Percentiles rank a stretch among this genome's conserved stretches.
Conservation (phyloP, 2,797 vertebrate genomes). For the Luscinia luscinia region DNA sequence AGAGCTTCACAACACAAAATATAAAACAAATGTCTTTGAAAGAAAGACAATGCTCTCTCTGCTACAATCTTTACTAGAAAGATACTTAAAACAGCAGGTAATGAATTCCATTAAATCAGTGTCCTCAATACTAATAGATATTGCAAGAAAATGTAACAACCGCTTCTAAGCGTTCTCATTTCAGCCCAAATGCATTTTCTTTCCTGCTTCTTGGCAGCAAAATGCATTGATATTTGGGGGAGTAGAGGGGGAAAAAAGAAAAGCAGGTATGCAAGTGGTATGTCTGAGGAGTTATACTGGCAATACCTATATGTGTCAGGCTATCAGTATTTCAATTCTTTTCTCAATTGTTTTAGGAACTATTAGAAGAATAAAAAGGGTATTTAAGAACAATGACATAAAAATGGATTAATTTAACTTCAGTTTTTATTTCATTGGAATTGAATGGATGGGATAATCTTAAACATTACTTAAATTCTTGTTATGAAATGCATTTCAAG, state of each 20-base stretch:
- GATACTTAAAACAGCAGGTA: neutral
- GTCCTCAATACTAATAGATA: neutral
- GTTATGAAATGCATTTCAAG: neutral
- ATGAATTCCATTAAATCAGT: neutral
- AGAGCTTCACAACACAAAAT: neutral
- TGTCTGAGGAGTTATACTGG: neutral
- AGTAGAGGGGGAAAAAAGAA: neutral
- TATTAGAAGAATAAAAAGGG: neutral
- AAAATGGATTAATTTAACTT: neutral
- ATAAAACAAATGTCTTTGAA: neutral
- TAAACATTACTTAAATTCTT: neutral
- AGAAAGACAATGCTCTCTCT: neutral
- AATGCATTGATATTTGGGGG: neutral
- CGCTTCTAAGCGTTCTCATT: neutral
- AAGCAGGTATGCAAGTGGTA: neutral
- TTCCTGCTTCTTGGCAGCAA: neutral
- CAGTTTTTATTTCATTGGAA: neutral
- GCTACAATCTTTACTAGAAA: neutral
- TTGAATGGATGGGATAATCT: neutral
- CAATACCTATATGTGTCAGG: neutral
- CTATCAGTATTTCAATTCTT: neutral
- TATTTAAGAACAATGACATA: neutral
- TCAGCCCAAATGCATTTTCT: neutral
- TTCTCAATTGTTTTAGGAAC: neutral
- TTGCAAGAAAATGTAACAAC: neutral